These are phyloP conservation scores for Ameiurus melas DNA, from an alignment of 2,113 vertebrate genomes.

Conservation along the genomic window DNA sequence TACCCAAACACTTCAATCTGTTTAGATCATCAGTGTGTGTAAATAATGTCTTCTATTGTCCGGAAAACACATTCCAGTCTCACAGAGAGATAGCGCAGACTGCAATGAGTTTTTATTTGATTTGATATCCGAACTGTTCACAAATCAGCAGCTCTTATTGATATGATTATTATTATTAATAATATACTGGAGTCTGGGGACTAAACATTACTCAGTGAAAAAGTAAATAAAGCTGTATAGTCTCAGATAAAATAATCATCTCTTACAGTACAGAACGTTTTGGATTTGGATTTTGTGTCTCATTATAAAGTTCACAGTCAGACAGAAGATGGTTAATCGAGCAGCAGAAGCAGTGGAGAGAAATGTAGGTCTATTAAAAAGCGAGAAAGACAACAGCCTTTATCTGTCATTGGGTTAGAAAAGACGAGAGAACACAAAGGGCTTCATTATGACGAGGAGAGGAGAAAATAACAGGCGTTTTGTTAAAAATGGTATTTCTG, in stretches of 20 bases:
- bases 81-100: background rate
- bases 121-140: slow-evolving; percentile 51
- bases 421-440: background rate
- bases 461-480: background rate
- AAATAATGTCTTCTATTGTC: too few relatives aligned
- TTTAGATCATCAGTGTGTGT: too few relatives aligned
- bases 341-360: background rate
- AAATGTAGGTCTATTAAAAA: background rate
- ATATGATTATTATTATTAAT: background rate
- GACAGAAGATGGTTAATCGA: background rate
- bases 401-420: slow-evolving; percentile 10
- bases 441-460: background rate
- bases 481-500: slow-evolving; percentile 44
- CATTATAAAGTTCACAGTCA: background rate
- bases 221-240: background rate
- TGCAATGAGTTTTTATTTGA: slow-evolving; percentile 25
- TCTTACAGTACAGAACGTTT: background rate
- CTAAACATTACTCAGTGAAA: background rate
- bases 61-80: too few relatives aligned
- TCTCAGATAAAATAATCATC: background rate
- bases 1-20: too few relatives aligned
- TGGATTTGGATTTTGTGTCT: background rate
- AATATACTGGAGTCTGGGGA: background rate
- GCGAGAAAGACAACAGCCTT: background rate
- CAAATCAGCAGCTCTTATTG: slow-evolving; percentile 24